Evolutionary conservation across 2,113 vertebrate species (phyloP).

Genomic region (Oostethus manadensis): DNA sequence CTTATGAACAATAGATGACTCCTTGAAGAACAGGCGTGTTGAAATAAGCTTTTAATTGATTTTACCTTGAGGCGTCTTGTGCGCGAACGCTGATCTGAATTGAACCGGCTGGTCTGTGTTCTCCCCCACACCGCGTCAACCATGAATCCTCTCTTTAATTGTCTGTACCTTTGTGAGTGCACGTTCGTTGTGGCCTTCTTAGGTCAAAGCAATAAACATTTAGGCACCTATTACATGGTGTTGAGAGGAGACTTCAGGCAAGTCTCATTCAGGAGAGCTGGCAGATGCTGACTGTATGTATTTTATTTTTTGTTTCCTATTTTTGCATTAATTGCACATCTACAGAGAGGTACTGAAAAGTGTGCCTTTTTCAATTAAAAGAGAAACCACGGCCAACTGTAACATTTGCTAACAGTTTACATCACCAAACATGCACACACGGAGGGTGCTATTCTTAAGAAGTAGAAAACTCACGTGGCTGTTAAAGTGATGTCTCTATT

Average conservation of each 20-base stretch:
- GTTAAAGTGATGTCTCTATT: not conserved
- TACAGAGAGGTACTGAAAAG: not conserved
- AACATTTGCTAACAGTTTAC: no score
- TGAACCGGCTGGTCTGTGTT: slow-evolving; percentile 18
- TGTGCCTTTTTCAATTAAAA: not conserved
- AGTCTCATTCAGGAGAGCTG: not conserved
- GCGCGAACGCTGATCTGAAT: slow-evolving; percentile 34
- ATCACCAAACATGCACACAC: not conserved
- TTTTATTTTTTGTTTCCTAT: not conserved
- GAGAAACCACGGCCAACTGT: no score
- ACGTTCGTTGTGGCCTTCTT: slow-evolving; percentile 11
- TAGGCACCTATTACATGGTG: not conserved
- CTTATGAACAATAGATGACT: slow-evolving; percentile 14
- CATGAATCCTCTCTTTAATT: slow-evolving; percentile 43
- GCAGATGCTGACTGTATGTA: no score
- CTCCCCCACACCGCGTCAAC: slow-evolving; percentile 1
- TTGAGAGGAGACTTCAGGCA: slow-evolving; percentile 7
- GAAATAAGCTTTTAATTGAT: slow-evolving; percentile 51
- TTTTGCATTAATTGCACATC: not conserved
- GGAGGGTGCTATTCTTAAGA: not conserved
- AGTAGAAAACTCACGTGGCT: not conserved
- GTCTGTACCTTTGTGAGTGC: slow-evolving; percentile 27
- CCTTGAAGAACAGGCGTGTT: slow-evolving; percentile 18
- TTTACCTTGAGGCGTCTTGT: slow-evolving; percentile 30
- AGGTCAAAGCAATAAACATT: slow-evolving; percentile 30